Conservation (phyloP, 2,113 vertebrate genomes). For the Nyctibius bracteatus region DNA sequence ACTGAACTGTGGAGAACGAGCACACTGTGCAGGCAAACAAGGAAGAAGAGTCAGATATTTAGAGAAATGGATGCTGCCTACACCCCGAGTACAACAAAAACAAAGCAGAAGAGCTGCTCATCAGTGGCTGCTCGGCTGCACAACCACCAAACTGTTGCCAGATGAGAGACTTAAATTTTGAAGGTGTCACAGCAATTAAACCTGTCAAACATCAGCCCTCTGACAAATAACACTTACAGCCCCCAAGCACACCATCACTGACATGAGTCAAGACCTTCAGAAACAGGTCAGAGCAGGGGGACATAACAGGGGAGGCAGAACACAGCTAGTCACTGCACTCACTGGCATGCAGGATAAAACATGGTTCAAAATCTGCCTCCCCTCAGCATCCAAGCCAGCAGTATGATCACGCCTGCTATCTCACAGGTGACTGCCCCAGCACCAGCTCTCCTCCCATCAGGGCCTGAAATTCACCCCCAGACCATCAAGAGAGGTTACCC, state of each 20-base stretch:
- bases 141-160: not conserved
- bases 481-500: not conserved
- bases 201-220: not conserved
- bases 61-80: not conserved
- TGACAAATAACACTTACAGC: not conserved
- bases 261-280: not conserved
- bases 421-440: not conserved
- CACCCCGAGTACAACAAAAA: not conserved
- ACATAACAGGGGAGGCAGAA: not conserved
- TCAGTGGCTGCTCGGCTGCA: not conserved
- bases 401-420: fast-evolving
- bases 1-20: not conserved
- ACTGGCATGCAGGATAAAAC: fast-evolving
- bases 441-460: not conserved
- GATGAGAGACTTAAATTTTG: not conserved
- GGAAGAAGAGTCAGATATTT: not conserved
- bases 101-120: not conserved
- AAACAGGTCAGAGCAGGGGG: not conserved
- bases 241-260: not conserved
- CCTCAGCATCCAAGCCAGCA: not conserved
- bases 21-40: not conserved
- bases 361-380: not conserved
- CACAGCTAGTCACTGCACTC: not conserved
- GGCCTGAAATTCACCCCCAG: not conserved
- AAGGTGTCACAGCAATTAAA: not conserved